Conservation (phyloP, 2,113 vertebrate genomes). For the Antigone vipio region DNA sequence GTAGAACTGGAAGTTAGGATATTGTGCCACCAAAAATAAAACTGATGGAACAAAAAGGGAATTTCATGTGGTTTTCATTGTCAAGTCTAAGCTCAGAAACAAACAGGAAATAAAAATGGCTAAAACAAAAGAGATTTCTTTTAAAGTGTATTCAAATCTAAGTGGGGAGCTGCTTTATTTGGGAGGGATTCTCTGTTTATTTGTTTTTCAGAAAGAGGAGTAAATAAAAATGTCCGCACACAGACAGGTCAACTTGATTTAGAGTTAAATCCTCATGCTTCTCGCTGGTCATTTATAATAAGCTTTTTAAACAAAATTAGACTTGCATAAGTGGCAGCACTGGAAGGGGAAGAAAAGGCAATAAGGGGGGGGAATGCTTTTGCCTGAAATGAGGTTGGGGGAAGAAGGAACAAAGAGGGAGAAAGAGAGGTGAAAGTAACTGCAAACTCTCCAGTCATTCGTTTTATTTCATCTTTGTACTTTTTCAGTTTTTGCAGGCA, state of each 20-base stretch:
- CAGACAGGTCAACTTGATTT: constrained; percentile 48
- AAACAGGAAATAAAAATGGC: constrained; percentile 67
- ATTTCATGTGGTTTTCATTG: constrained; percentile 68
- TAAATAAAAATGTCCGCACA: constrained; percentile 42
- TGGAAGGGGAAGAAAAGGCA: background rate
- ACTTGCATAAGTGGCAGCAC: background rate
- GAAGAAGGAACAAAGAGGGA: background rate
- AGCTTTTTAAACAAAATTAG: background rate
- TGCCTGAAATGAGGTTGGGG: background rate
- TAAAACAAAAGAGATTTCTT: constrained; percentile 61
- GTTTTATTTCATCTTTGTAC: background rate
- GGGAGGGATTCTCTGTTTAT: constrained; percentile 50
- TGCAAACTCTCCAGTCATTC: rapidly evolving
- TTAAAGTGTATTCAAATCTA: constrained; percentile 53
- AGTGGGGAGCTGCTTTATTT: constrained; percentile 52
- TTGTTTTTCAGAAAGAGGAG: constrained; percentile 51
- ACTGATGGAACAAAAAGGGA: constrained; percentile 62
- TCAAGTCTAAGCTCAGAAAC: constrained; percentile 63
- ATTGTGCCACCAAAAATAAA: constrained; percentile 56
- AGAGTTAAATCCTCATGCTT: background rate
- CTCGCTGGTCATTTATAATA: background rate
- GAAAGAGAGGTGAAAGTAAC: background rate
- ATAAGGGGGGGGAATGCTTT: background rate
- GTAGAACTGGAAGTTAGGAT: constrained; percentile 16
- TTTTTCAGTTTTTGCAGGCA: background rate